Evolutionary conservation across 1,140 invertebrate species (phyloP), one percentile per base, ranked within the genome.

Genomic region (Drosophila truncata): DNA sequence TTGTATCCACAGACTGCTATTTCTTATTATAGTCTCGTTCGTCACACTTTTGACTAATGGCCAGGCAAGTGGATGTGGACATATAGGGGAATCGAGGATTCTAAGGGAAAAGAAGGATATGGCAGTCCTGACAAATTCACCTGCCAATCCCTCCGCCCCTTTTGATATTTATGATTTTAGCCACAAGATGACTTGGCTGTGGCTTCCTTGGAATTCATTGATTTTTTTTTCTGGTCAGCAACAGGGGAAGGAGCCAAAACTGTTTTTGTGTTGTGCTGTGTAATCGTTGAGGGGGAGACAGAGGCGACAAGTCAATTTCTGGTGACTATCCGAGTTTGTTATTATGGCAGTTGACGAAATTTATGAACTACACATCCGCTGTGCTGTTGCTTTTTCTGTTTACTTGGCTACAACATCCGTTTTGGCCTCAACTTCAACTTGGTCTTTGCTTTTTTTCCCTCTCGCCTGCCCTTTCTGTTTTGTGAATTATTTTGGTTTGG

Each of bases 291-390:
- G 61, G 69, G 61, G 69, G 9, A 37, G 49, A 4, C 14, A 31
- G n/a, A 83, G 76, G 77, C 80, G 85, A 84, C 81, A 88, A 88
- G 83, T 86, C 78, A 81, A 88, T 86, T 86, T 80, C 63, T 75
- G 61, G 54, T 50, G 67, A 60, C 75, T 58, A 23, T 67, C 44
- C 60, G 52, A 86, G 75, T 88, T 87, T 87, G 77, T 88, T 88
- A 79, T 90, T 90, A 75, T 90, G 85, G 85, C 84, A 84, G 85
- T 88, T 84, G 78, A 90, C 85, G 82, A 90, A 90, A 90, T 90
- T 90, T 90, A 90, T 90, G 85, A 90, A 90, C 81, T 90, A 90
- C 85, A 90, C 85, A 90, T 90, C 85, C 85, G 85, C 75, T 90
- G 80, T 71, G 78, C 62, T 54, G 72, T 74, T 67, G 33, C 61